Evolutionary conservation across 2,797 vertebrate genomes (phyloP), one percentile per base, ranked within the genome.

Genomic region (Craterocephalus amniculus): DNA sequence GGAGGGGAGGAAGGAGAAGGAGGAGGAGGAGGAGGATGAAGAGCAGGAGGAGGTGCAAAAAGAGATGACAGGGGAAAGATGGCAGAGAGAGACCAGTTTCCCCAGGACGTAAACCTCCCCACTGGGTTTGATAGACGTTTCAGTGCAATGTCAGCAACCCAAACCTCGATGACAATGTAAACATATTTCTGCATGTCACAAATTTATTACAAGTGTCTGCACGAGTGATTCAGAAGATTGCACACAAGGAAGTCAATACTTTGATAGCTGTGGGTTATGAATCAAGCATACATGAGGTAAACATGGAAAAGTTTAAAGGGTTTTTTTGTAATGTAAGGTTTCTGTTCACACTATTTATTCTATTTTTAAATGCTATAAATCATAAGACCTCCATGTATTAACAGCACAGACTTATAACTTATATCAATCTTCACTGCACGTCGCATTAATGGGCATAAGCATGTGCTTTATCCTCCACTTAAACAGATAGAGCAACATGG

Each of bases 31-130:
- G 59, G 61, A 75, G 56, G 81, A 90, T 48, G 70, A 81, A 75
- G 80, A 86, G 71, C 57, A 86, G 22, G 72, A 84, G 75, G 84
- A 87, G 78, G 82, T 72, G 76, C 73, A 84, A 79, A 74, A 48
- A 73, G 67, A 75, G 67, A 78, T 72, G 85, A 81, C 79, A 68
- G 76, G 56, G 67, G 67, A 78, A 88, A 88, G 74, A 88, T 88
- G 83, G 75, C 60, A 84, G 67, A 70, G 64, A 66, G 56, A 70
- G 65, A 85, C 59, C 70, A 26, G 58, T 62, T 84, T 83, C 78
- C 78, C 60, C 49, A 36, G 76, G 67, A 86, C 49, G 73, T 32
- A 77, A 58, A 58, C 55, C 22, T 79, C 61, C 74, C 66, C 56
- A 72, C 62, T 76, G 61, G 5, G 64, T 62, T 80, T 63, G 79